A percentile compares a stretch with the other conserved stretches of the same genome.
Evolutionary conservation across 2,888 invertebrate genomes (phyloP).

Genomic region (Siphlonurus alternatus): DNA sequence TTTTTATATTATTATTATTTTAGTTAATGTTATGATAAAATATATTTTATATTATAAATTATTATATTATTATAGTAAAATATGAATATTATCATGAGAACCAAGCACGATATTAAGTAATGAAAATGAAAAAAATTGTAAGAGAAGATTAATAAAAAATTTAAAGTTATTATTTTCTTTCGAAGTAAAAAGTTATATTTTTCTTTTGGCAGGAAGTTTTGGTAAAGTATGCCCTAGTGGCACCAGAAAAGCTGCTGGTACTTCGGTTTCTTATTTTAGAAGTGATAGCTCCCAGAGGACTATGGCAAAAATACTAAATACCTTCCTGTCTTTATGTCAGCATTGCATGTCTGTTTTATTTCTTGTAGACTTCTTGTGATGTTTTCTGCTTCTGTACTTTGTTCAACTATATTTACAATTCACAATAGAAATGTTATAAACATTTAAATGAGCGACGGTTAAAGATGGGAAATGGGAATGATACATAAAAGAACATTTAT

Average conservation of each 20-base stretch:
- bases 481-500: too few relatives aligned
- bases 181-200: not conserved
- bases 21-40: not conserved
- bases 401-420: too few relatives aligned
- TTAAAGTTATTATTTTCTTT: not conserved
- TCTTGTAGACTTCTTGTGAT: too few relatives aligned
- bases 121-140: not conserved
- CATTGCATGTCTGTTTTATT: not conserved
- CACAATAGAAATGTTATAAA: too few relatives aligned
- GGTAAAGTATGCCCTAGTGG: not conserved
- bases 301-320: not conserved
- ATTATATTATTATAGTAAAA: not conserved
- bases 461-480: too few relatives aligned
- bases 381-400: too few relatives aligned
- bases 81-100: not conserved
- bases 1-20: not conserved
- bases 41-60: not conserved
- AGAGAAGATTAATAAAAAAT: too few relatives aligned
- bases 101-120: not conserved
- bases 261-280: not conserved
- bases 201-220: too few relatives aligned
- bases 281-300: not conserved
- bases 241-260: not conserved
- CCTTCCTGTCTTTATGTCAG: not conserved
- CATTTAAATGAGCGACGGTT: too few relatives aligned